phyloP scores from a whole-genome alignment of 2,888 invertebrate species.

The Ditula angustiorana region DNA sequence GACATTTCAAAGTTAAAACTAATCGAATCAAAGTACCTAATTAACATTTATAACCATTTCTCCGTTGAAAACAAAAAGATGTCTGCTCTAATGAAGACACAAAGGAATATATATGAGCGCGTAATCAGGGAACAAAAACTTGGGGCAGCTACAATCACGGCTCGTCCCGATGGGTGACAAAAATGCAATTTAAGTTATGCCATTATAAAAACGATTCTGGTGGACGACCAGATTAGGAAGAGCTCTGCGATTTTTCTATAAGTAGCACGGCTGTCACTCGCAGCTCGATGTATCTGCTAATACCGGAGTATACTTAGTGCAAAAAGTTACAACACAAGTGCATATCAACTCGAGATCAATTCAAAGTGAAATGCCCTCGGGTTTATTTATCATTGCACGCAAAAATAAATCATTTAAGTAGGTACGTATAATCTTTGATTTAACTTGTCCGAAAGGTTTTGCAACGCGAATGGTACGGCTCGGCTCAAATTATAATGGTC shows the following conservation, averaged over 20 bases:
- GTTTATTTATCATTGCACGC: neutral
- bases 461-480: neutral
- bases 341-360: neutral
- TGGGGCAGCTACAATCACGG: slow-evolving; percentile 54
- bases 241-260: slow-evolving; percentile 22
- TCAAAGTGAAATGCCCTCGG: slow-evolving; percentile 2
- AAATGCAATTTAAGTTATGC: slow-evolving; percentile 83
- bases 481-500: slow-evolving; percentile 38
- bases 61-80: slow-evolving; percentile 53
- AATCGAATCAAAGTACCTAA: slow-evolving; percentile 49
- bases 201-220: slow-evolving; percentile 73
- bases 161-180: slow-evolving; percentile 73
- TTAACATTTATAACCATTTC: slow-evolving; percentile 60
- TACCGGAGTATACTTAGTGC: slow-evolving; percentile 23
- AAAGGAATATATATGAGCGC: slow-evolving; percentile 69
- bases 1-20: slow-evolving; percentile 33
- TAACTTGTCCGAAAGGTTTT: slow-evolving; percentile 20
- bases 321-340: slow-evolving; percentile 3
- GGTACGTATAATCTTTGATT: slow-evolving; percentile 13
- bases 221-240: slow-evolving; percentile 13
- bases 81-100: slow-evolving; percentile 74
- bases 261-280: too few relatives aligned
- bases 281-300: too few relatives aligned
- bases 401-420: slow-evolving; percentile 15
- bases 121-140: slow-evolving; percentile 68